Conservation (phyloP, 92 coral and sea anemone genomes). For the Porites cylindrica region DNA sequence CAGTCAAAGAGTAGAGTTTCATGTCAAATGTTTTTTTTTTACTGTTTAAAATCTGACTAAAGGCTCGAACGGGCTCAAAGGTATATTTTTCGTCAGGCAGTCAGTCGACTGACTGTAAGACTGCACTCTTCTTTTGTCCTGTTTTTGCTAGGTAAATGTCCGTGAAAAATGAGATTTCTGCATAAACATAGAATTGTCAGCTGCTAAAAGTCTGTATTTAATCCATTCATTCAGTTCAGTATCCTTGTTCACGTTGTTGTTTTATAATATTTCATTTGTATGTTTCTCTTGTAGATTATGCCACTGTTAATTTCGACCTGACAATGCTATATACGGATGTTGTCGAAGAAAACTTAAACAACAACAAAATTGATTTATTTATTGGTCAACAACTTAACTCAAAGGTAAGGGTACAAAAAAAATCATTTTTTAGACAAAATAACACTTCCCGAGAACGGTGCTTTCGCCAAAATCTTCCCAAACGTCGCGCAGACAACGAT, state of each 20-base stretch:
- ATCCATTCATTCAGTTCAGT: background rate
- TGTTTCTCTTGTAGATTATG: slow-evolving; percentile 3
- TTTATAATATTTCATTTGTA: background rate
- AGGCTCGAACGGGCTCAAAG: background rate
- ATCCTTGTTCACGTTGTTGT: background rate
- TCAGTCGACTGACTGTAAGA: too few species aligned
- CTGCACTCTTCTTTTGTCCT: too few species aligned
- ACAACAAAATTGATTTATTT: background rate
- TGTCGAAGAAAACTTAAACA: background rate
- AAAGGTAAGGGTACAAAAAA: background rate
- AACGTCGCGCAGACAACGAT: too few species aligned
- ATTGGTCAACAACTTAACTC: background rate
- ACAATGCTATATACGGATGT: background rate
- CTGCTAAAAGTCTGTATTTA: too few species aligned
- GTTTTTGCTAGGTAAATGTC: too few species aligned
- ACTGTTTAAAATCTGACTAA: background rate
- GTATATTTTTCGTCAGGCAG: background rate
- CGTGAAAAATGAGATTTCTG: too few species aligned
- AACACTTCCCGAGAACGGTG: too few species aligned
- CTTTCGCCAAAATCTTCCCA: too few species aligned
- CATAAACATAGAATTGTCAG: too few species aligned
- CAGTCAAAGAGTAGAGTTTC: too few species aligned
- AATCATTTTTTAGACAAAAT: background rate
- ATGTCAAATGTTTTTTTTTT: too few species aligned
- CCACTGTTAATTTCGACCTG: background rate